Conservation (phyloP, 2,113 vertebrate genomes). For the Amblyopsis rosae region DNA sequence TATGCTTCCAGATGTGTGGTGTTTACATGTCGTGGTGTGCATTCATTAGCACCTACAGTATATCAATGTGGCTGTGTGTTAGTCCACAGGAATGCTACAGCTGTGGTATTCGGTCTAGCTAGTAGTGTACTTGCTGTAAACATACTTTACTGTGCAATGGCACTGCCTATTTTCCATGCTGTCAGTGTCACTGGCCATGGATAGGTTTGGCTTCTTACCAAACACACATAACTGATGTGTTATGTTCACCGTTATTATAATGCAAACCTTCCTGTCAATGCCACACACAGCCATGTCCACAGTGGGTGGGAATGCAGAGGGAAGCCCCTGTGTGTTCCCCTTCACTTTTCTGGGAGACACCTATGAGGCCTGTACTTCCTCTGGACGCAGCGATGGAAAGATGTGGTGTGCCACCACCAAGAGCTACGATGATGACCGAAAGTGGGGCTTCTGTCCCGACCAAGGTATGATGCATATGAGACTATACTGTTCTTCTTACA, state of each 20-base stretch:
- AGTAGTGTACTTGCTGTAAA: slow-evolving; percentile 60
- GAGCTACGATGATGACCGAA: slow-evolving; percentile 93
- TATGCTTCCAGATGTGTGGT: neutral
- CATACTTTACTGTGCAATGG: slow-evolving; percentile 66
- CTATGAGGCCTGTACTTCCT: slow-evolving; percentile 87
- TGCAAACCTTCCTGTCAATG: slow-evolving; percentile 15
- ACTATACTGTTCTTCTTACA: too few relatives aligned
- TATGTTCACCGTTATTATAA: slow-evolving; percentile 45
- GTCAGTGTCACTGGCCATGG: slow-evolving; percentile 55
- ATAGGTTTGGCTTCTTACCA: slow-evolving; percentile 38
- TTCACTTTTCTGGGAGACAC: slow-evolving; percentile 90
- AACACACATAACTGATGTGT: slow-evolving; percentile 54
- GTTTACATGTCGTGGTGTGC: too few relatives aligned
- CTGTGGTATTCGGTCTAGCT: slow-evolving; percentile 45
- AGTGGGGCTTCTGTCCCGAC: slow-evolving; percentile 97
- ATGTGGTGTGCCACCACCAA: slow-evolving; percentile 87
- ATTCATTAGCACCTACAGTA: too few relatives aligned
- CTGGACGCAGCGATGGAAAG: slow-evolving; percentile 89
- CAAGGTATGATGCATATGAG: slow-evolving; percentile 79
- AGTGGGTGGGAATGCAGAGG: slow-evolving; percentile 91
- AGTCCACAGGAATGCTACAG: slow-evolving; percentile 45
- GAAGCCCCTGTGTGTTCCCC: slow-evolving; percentile 90
- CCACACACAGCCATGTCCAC: slow-evolving; percentile 88
- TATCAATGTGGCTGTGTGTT: slow-evolving; percentile 7
- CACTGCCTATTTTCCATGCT: slow-evolving; percentile 71